Evolutionary conservation across 1,140 invertebrate genomes (phyloP).

Genomic region (Adelges cooleyi): DNA sequence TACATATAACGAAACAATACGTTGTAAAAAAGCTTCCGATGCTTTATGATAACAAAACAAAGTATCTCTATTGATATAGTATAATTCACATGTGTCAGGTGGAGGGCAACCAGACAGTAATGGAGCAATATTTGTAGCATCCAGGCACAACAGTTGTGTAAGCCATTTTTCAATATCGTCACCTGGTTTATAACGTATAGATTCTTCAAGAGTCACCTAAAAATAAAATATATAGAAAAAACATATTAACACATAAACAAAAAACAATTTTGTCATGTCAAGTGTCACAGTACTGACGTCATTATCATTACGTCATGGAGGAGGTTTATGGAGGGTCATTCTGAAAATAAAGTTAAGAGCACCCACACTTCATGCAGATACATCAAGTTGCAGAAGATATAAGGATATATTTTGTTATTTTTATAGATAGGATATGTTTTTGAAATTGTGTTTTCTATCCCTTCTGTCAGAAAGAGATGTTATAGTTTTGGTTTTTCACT

Average conservation of each 20-base stretch:
- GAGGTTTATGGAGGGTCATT: no score
- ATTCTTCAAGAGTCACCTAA: constrained; percentile 74
- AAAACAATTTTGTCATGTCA: no score
- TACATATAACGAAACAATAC: constrained; percentile 85
- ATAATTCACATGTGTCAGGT: constrained; percentile 80
- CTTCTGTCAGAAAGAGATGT: neutral
- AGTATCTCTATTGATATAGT: constrained; percentile 84
- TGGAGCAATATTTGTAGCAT: constrained; percentile 55
- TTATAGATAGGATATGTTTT: no score
- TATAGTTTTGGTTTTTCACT: neutral
- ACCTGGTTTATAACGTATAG: constrained; percentile 82
- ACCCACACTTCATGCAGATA: no score
- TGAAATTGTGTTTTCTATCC: no score
- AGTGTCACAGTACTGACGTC: no score
- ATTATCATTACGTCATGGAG: no score
- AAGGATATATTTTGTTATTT: no score
- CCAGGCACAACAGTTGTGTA: constrained; percentile 80
- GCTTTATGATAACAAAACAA: constrained; percentile 95
- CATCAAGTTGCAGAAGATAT: no score
- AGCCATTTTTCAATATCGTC: constrained; percentile 90
- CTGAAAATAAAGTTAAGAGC: no score
- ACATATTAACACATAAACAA: no score
- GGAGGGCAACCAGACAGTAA: constrained; percentile 69
- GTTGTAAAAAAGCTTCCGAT: constrained; percentile 87
- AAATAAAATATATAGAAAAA: constrained; percentile 30